phyloP scores from a whole-genome alignment of 2,797 vertebrate species.

The Arrhamphus sclerolepis region DNA sequence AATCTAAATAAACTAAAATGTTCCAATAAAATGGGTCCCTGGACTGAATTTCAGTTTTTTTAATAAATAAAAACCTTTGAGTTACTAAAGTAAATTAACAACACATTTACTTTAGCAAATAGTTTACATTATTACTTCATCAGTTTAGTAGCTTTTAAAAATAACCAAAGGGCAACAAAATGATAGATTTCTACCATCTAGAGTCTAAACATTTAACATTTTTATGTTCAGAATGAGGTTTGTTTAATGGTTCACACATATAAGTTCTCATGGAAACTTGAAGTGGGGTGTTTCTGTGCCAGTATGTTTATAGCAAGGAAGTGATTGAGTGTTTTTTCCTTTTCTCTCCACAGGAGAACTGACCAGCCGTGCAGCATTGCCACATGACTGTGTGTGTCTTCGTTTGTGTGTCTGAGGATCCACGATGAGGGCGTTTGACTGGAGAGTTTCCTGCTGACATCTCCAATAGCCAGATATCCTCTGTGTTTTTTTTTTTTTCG shows the following conservation, averaged over 20 bases:
- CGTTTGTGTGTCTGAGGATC: conserved; percentile 31
- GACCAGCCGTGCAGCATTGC: conserved; percentile 27
- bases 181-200: too few species aligned
- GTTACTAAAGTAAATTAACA: too few species aligned
- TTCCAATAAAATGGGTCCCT: too few species aligned
- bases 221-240: neutral
- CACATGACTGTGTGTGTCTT: conserved; percentile 55
- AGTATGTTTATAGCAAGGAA: conserved; percentile 61
- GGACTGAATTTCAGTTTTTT: too few species aligned
- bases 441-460: conserved; percentile 64
- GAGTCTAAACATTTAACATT: neutral
- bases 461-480: conserved; percentile 30
- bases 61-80: too few species aligned
- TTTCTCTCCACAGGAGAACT: conserved; percentile 64
- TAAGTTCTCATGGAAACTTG: neutral
- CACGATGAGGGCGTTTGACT: conserved; percentile 61
- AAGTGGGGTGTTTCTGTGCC: conserved; percentile 32
- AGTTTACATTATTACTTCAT: too few species aligned
- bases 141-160: too few species aligned
- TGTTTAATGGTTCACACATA: neutral
- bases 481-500: conserved; percentile 20
- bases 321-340: conserved; percentile 60
- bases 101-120: too few species aligned
- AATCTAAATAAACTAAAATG: too few species aligned
- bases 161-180: too few species aligned